Evolutionary conservation across 2,113 vertebrate species (phyloP), one percentile per base, ranked within the genome.

Genomic region (Otus sunia): DNA sequence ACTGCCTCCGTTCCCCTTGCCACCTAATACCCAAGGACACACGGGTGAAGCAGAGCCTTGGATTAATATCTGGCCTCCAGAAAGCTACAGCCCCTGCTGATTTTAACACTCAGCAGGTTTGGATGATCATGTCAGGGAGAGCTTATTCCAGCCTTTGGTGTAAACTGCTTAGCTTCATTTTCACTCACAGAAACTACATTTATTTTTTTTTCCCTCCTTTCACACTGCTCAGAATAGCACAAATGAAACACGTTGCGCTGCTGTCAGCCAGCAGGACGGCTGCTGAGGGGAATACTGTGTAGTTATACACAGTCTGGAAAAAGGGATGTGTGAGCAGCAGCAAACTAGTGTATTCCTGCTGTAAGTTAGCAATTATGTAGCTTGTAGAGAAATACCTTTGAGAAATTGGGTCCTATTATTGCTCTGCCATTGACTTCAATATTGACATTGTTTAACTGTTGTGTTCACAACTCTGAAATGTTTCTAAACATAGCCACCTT

Each of bases 71-170:
- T 90, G 76, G 60, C 55, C 52, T 95, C 83, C 0, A 5, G 69
- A 86, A 87, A 87, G 83, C 58, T 78, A 6, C 60, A 88, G 75
- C 71, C 27, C 49, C 37, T 84, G 69, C 94, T 86, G 75, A 86
- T 90, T 96, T 82, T 95, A 92, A 93, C 92, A 72, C 85, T 94
- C 91, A 87, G 91, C 80, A 69, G 89, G 80, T 97, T 92, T 82
- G 60, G 64, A 78, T 95, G 72, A 25, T 75, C 3, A 0, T 82
- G 72, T 88, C 77, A 82, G 90, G 45, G 67, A 72, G 47, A 88
- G 92, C 79, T 97, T 90, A 96, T 92, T 92, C 45, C 59, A 78
- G 63, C 55, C 49, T 91, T 89, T 12, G 23, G 11, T 64, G 34
- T 93, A 95, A 91, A 94, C 84, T 94, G 64, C 78, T 72, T 92